Evolutionary conservation across 2,797 vertebrate species (phyloP), one percentile per base, ranked within the genome.

Genomic region (Myiothlypis chrysogaster): DNA sequence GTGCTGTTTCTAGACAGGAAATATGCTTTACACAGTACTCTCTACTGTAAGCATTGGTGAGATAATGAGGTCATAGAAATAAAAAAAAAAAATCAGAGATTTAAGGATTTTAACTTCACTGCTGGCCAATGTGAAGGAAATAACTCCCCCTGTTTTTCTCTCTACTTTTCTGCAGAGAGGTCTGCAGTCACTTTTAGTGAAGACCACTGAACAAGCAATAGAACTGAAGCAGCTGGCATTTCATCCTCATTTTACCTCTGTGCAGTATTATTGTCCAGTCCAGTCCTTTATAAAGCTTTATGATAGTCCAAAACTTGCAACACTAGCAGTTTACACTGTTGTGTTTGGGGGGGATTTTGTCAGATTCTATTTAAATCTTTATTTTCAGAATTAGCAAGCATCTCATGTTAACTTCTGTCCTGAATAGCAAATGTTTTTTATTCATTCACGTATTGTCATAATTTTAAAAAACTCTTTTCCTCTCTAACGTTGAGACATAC

Each of bases 1-100:
- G 41, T 32, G 72, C 39, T 84, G 44, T 91, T 96, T 91, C 89
- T 94, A 55, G 79, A 95, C 78, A 94, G 84, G 65, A 95, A 37
- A 47, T 66, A 17, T 2, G 12, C 27, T 85, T 90, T 90, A 66
- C 83, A 71, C 24, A 44, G 76, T 35, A 22, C 37, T 41, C 49
- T 46, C 57, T 81, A 39, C 77, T 89, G 80, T 88, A 87, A 53
- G 64, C 37, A 18, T 15, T 73, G 22, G 16, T 44, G 55, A 87
- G 50, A 41, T 66, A 87, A 94, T 15, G 10, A 83, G 63, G 52
- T 55, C 22, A 44, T 76, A 52, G 80, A 91, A 87, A 57, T 35
- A 2, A 78, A 14, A 25, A 37, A 37, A 35, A 80, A 73, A 83
- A 50, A 6, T 37, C 43, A 50, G 73, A 78, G 21, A 81, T 52